These are phyloP conservation scores for Cephalotes varians DNA, from an alignment of 2,888 invertebrate genomes.

Conservation along the genomic window DNA sequence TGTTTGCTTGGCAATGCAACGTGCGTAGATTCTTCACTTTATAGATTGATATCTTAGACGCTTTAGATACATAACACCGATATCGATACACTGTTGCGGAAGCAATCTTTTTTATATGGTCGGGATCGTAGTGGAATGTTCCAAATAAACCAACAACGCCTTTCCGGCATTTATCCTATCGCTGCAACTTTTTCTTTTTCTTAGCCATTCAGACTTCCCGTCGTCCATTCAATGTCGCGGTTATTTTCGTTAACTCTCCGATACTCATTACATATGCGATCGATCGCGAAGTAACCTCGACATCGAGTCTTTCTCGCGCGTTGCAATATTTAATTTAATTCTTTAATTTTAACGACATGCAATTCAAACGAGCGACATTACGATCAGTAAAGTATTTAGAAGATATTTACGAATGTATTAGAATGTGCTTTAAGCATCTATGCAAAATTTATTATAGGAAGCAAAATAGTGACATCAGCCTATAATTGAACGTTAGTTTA, in stretches of 20 bases:
- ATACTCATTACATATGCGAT: constrained; percentile 32
- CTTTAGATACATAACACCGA: neutral
- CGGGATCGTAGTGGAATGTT: neutral
- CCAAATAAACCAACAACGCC: neutral
- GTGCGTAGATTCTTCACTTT: neutral
- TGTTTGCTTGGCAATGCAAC: neutral
- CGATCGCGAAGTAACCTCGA: constrained; percentile 30
- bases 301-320: constrained; percentile 2
- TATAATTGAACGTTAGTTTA: neutral
- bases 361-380: neutral
- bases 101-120: constrained; percentile 8
- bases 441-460: neutral
- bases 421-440: neutral
- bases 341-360: constrained; percentile 21
- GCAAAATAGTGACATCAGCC: neutral
- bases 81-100: neutral
- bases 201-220: constrained; percentile 15
- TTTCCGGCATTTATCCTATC: neutral
- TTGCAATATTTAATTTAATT: constrained; percentile 16
- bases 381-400: neutral
- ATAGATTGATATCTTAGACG: constrained; percentile 2
- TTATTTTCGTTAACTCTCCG: constrained; percentile 36
- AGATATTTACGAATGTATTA: neutral
- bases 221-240: constrained; percentile 39
- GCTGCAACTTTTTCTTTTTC: neutral